These are phyloP conservation scores for Takifugu ocellatus DNA, from an alignment of 2,797 vertebrate species.

Conservation along the genomic window DNA sequence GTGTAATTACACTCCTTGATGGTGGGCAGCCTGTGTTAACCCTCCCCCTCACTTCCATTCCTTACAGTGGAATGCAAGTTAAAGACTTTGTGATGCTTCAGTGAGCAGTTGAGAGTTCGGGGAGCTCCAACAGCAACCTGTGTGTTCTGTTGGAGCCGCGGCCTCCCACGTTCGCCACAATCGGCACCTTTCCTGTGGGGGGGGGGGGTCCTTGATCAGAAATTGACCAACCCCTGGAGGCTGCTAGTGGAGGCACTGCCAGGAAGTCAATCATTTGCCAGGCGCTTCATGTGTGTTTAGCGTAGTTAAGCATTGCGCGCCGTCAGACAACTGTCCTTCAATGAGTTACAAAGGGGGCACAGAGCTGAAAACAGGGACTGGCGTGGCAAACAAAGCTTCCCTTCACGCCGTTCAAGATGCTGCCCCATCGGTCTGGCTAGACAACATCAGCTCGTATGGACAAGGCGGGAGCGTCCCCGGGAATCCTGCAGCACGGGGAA, in stretches of 20 bases:
- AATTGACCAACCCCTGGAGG: slow-evolving; percentile 21
- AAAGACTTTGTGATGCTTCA: slow-evolving; percentile 43
- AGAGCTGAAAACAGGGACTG: slow-evolving; percentile 42
- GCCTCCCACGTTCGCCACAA: slow-evolving; percentile 11
- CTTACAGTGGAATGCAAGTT: slow-evolving; percentile 22
- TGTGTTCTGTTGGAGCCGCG: slow-evolving; percentile 37
- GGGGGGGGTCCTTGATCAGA: no score
- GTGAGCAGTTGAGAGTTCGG: slow-evolving; percentile 25
- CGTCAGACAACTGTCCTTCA: slow-evolving; percentile 56
- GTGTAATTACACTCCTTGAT: slow-evolving; percentile 51
- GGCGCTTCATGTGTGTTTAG: slow-evolving; percentile 43
- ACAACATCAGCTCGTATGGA: slow-evolving; percentile 32
- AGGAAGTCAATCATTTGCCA: slow-evolving; percentile 75
- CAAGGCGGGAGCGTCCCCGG: slow-evolving; percentile 33
- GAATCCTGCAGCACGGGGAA: slow-evolving; percentile 7
- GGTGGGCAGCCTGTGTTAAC: slow-evolving; percentile 19
- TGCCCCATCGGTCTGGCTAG: slow-evolving; percentile 43
- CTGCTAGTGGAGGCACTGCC: slow-evolving; percentile 42
- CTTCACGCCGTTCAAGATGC: slow-evolving; percentile 58
- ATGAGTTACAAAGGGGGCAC: slow-evolving; percentile 44
- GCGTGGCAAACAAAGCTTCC: slow-evolving; percentile 51
- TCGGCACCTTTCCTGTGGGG: no score
- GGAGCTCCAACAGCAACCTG: slow-evolving; percentile 31
- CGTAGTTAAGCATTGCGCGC: slow-evolving; percentile 62
- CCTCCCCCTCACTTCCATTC: slow-evolving; percentile 32